phyloP scores from a whole-genome alignment of 2,797 vertebrate genomes.

The Pipistrellus nathusii region DNA sequence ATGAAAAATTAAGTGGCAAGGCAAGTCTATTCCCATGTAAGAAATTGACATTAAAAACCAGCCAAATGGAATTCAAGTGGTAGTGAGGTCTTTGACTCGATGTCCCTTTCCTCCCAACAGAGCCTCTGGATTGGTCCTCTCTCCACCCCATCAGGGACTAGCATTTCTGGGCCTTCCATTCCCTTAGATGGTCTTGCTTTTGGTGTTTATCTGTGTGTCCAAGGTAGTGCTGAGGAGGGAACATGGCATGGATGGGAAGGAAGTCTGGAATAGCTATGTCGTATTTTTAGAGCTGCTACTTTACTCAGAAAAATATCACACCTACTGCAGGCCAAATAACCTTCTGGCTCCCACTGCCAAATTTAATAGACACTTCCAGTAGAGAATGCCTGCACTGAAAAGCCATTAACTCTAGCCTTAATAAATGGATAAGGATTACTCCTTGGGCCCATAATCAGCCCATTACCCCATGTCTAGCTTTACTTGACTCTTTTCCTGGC shows the following conservation, averaged over 20 bases:
- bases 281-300: constrained; percentile 15
- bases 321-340: constrained; percentile 15
- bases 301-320: constrained; percentile 42
- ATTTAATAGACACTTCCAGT: constrained; percentile 50
- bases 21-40: background rate
- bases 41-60: background rate
- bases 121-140: background rate
- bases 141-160: background rate
- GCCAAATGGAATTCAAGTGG: background rate
- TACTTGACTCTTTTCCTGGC: background rate
- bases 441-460: background rate
- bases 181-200: background rate
- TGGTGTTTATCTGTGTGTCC: background rate
- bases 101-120: background rate
- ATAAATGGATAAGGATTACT: background rate
- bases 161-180: background rate
- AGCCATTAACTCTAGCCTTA: constrained; percentile 42
- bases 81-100: background rate
- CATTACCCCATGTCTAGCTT: constrained; percentile 26
- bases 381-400: constrained; percentile 24
- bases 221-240: background rate
- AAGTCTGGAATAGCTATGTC: background rate
- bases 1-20: constrained; percentile 43
- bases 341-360: constrained; percentile 51
- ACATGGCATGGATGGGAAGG: background rate